Evolutionary conservation across 2,888 invertebrate genomes (phyloP).

Genomic region (Drosophila buzzatii): DNA sequence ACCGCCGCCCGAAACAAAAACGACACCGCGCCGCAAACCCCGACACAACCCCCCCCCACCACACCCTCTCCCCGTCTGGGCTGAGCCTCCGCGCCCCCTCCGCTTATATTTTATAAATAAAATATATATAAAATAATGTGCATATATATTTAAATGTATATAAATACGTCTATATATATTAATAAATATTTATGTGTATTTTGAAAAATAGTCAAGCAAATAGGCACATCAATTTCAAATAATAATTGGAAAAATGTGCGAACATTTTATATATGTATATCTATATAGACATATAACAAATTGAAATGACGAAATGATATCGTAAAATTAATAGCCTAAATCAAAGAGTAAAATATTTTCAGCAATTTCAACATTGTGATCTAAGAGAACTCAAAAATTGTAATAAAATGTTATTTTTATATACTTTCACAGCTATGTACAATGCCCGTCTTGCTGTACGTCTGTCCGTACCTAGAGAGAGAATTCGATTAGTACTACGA

Average conservation of each 20-base stretch:
- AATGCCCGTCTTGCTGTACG: too few relatives aligned
- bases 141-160: neutral
- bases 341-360: slow-evolving; percentile 1
- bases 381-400: neutral
- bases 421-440: too few relatives aligned
- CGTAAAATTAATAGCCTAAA: slow-evolving; percentile 19
- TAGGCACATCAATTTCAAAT: slow-evolving; percentile 17
- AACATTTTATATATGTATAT: neutral
- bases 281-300: slow-evolving; percentile 5
- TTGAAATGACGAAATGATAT: slow-evolving; percentile 12
- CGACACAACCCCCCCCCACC: too few relatives aligned
- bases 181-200: neutral
- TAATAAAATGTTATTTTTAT: too few relatives aligned
- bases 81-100: too few relatives aligned
- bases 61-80: too few relatives aligned
- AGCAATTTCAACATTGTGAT: neutral
- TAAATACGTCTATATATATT: neutral
- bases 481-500: too few relatives aligned
- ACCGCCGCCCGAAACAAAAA: too few relatives aligned
- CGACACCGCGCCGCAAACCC: too few relatives aligned
- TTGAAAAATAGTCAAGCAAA: neutral
- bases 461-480: too few relatives aligned
- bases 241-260: neutral
- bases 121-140: too few relatives aligned
- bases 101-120: too few relatives aligned